Evolutionary conservation across 2,113 vertebrate genomes (phyloP), one percentile per base, ranked within the genome.

Genomic region (Athene noctua): DNA sequence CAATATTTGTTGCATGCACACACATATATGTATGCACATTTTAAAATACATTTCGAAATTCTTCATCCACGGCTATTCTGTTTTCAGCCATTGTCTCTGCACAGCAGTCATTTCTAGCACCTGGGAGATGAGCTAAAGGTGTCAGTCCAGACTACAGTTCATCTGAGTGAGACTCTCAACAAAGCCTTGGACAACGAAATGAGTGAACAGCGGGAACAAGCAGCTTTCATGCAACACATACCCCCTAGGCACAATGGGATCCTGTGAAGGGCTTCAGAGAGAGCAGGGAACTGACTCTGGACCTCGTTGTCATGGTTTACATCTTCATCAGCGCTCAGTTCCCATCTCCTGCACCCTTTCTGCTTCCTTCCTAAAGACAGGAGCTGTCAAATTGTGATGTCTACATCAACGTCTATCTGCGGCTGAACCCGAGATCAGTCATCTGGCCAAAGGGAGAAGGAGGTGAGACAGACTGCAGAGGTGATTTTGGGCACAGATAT

Each of bases 131-230:
- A 88, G 29, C 25, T 68, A 5, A 73, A 94, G 61, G 11, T n/a
- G 18, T 20, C 61, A 26, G 38, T 14, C 47, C 81, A 49, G 73
- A 7, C 40, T 25, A 29, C 42, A 84, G 26, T 78, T 34, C 59
- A 49, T 59, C 54, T 46, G 51, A 63, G 40, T 46, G 51, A 63
- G 40, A 55, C 10, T 38, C 62, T 36, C 66, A 36, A 1, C 34
- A 62, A 62, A 92, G 29, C n/a, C n/a, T 65, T 21, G 15, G 27
- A 32, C 25, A 38, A 10, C 0, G 0, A 7, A 6, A 44, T 2
- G 21, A 78, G 23, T 3, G 8, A 89, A 40, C 2, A 52, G 49
- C 1, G 21, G 40, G 29, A 54, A 58, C 8, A 30, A 6, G 1
- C 7, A 68, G 12, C 4, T 54, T 89, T 46, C 4, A 2, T 32